Conservation (phyloP, 2,797 vertebrate species). For the Pteronotus mesoamericanus region DNA sequence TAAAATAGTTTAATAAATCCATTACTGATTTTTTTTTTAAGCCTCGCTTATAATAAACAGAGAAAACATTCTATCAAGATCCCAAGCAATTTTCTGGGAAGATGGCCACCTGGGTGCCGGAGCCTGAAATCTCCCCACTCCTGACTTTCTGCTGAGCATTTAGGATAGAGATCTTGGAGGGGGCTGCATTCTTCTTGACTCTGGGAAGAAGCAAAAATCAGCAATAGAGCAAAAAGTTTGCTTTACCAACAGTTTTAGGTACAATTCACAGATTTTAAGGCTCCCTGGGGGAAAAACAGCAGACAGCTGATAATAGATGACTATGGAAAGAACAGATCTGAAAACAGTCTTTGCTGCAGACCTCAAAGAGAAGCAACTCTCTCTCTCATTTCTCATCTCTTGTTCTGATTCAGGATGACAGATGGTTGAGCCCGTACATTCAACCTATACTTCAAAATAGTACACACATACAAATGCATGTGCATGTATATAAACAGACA, state of each 20-base stretch:
- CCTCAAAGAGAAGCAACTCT: not conserved
- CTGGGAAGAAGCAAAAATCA: not conserved
- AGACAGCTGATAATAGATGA: not conserved
- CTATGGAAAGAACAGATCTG: not conserved
- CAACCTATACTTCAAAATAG: not conserved
- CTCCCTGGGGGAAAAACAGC: not conserved
- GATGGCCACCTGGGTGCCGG: not conserved
- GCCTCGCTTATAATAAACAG: not conserved
- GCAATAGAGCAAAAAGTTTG: not conserved
- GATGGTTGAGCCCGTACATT: not conserved
- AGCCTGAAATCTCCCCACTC: not conserved
- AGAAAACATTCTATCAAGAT: not conserved
- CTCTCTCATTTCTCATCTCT: not conserved
- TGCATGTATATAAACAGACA: not conserved
- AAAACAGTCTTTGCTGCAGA: not conserved
- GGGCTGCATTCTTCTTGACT: not conserved
- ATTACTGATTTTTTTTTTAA: not conserved
- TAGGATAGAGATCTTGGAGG: not conserved
- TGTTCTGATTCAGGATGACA: not conserved
- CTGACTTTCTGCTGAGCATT: not conserved
- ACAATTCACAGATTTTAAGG: not conserved
- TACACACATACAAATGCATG: fast-evolving
- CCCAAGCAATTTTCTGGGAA: not conserved
- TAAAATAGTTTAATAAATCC: not conserved
- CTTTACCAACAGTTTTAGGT: not conserved